These are phyloP conservation scores for Dendrolimus pini DNA, from an alignment of 2,888 invertebrate genomes.

Conservation along the genomic window DNA sequence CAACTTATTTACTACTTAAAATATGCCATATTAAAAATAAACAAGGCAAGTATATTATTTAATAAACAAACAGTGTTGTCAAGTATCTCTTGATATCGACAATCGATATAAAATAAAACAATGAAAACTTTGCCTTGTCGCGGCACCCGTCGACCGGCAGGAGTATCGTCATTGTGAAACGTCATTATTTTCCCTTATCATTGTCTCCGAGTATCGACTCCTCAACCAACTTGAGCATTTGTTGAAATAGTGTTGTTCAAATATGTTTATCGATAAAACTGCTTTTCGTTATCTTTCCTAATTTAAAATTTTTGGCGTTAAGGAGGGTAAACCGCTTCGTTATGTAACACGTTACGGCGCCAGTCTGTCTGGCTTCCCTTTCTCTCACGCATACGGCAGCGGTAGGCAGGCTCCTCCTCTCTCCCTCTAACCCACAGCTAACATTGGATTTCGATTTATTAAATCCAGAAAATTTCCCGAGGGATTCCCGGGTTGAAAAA, in stretches of 20 bases:
- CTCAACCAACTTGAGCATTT: constrained; percentile 27
- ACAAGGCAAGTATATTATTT: too few species aligned
- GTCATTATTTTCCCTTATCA: constrained; percentile 64
- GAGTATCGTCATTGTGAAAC: constrained; percentile 40
- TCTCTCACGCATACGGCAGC: too few species aligned
- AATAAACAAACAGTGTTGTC: constrained; percentile 2
- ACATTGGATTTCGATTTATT: too few species aligned
- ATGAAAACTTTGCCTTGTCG: constrained; percentile 3
- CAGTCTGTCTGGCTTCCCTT: too few species aligned
- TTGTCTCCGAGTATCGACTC: constrained; percentile 52
- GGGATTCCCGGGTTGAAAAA: too few species aligned
- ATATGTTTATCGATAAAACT: background rate
- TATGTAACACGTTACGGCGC: too few species aligned
- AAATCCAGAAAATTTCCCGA: too few species aligned
- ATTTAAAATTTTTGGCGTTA: constrained; percentile 13
- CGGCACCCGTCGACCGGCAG: constrained; percentile 12
- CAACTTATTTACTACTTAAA: too few species aligned
- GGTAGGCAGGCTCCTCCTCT: too few species aligned
- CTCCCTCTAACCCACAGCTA: too few species aligned
- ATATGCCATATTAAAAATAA: too few species aligned
- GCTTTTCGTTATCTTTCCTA: constrained; percentile 19
- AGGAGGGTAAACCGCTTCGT: background rate
- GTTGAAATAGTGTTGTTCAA: background rate
- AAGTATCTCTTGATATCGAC: constrained; percentile 2
- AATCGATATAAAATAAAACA: constrained; percentile 6